Base-by-base conservation (phyloP, 1,140 invertebrate genomes). In the Brachionus rubens region DNA sequence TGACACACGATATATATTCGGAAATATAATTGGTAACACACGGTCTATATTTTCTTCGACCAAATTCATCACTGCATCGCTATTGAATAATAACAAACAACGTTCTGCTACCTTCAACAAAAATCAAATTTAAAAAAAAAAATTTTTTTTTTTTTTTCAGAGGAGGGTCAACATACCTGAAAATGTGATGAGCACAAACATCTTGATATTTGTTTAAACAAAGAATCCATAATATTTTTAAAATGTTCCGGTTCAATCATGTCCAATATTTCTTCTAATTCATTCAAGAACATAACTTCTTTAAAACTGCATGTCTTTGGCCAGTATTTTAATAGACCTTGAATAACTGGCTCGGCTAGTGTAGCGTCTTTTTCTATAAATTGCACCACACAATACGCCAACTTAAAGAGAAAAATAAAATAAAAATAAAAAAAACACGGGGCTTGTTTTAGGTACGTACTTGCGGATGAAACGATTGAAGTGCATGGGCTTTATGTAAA, bases 361-460 rank as follows among this genome's bases (percentile, higher is more conserved):
- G 90, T 91, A 7, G 91, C 90, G 87, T 97, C 94, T 85, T 98
- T 97, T 82, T 97, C 94, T 26, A 98, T 86, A 86, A 98, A 98
- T 86, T 98, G 95, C 33, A 97, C 94, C 52, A 97, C 92, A 86
- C 95, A 98, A 85, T 97, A 97, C 43, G 93, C 92, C 79, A 96
- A 86, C 52, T 76, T 12, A 7, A 21, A 65, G 33, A 62, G 16
- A 19, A 43, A 10, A 46, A 36, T 5, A 36, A 36, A 36, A 36
- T 36, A 36, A 36, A 36, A 36, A 36, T 36, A 36, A 36, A 5
- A 5, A 36, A 36, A 36, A 36, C 19, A 3, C 2, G n/a, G n/a
- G n/a, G n/a, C n/a, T n/a, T n/a, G n/a, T n/a, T n/a, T n/a, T n/a
- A n/a, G n/a, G 10, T 36, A 21, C 14, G 26, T 85, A 96, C 59